phyloP scores from a whole-genome alignment of 2,797 vertebrate genomes.

The Acipenser ruthenus region DNA sequence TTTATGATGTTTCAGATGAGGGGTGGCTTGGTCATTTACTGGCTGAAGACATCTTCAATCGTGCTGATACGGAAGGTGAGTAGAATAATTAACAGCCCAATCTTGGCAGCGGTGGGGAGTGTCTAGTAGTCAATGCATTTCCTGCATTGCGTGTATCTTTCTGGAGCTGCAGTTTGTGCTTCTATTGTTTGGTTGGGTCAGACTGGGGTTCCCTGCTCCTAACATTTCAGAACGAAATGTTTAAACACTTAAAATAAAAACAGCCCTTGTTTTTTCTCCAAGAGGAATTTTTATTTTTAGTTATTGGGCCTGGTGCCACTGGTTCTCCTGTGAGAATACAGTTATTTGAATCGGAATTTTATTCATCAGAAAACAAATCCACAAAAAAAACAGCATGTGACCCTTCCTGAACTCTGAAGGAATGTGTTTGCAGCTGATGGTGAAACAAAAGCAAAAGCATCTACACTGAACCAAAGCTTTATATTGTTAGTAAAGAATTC shows the following conservation, averaged over 20 bases:
- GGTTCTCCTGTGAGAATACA: background rate
- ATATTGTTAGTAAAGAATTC: no score
- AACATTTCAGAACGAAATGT: background rate
- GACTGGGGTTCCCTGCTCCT: no score
- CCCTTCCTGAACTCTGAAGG: background rate
- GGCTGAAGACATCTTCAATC: conserved; percentile 3
- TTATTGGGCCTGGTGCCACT: background rate
- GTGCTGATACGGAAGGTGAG: conserved; percentile 6
- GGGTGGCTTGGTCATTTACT: conserved; percentile 3
- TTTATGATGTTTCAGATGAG: conserved; percentile 10
- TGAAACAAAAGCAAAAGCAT: background rate
- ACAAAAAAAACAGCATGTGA: background rate
- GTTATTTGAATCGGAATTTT: background rate
- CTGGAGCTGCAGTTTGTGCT: no score
- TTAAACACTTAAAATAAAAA: background rate
- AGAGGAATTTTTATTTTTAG: conserved; percentile 1
- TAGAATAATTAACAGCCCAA: background rate
- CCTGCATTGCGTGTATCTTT: no score
- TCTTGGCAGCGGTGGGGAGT: no score
- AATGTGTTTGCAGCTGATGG: background rate
- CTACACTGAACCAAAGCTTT: background rate
- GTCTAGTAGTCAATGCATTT: no score
- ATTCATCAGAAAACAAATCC: conserved; percentile 1
- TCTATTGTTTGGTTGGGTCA: no score
- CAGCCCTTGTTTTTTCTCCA: background rate